Percentiles rank a stretch among this genome's conserved stretches.
These are phyloP conservation scores for Pantherophis alleghaniensis DNA, from an alignment of 2,797 vertebrate genomes.

Conservation along the genomic window DNA sequence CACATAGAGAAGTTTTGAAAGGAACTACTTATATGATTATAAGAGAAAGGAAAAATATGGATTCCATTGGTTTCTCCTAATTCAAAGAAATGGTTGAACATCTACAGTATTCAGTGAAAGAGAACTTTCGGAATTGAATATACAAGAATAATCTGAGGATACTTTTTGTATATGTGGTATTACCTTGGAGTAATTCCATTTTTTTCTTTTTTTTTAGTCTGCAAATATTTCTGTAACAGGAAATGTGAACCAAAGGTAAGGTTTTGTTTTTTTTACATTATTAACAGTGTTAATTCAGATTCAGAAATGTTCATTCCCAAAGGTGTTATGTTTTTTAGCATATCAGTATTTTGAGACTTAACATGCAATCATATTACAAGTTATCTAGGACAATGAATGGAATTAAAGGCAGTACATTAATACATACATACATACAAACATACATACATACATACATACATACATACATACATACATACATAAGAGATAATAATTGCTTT, in stretches of 20 bases:
- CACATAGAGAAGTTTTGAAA: background rate
- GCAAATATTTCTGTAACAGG: slow-evolving; percentile 71
- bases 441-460: background rate
- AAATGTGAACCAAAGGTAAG: slow-evolving; percentile 76
- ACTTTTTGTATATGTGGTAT: background rate
- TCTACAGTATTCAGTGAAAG: background rate
- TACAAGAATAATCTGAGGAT: slow-evolving; percentile 10
- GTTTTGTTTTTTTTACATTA: background rate
- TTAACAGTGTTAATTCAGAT: background rate
- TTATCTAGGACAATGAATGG: background rate
- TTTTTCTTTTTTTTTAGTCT: slow-evolving; percentile 64
- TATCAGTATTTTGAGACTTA: background rate
- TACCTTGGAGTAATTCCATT: background rate
- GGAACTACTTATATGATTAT: background rate
- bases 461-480: background rate
- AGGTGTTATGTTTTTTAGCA: background rate
- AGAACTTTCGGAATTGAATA: background rate
- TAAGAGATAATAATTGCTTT: background rate
- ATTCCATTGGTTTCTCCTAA: background rate
- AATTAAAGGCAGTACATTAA: background rate
- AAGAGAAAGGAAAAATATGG: background rate
- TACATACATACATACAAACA: background rate
- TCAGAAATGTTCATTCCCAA: background rate
- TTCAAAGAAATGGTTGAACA: background rate
- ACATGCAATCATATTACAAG: background rate